Evolutionary conservation across 2,888 invertebrate species (phyloP).

Genomic region (Pristionchus entomophagus): DNA sequence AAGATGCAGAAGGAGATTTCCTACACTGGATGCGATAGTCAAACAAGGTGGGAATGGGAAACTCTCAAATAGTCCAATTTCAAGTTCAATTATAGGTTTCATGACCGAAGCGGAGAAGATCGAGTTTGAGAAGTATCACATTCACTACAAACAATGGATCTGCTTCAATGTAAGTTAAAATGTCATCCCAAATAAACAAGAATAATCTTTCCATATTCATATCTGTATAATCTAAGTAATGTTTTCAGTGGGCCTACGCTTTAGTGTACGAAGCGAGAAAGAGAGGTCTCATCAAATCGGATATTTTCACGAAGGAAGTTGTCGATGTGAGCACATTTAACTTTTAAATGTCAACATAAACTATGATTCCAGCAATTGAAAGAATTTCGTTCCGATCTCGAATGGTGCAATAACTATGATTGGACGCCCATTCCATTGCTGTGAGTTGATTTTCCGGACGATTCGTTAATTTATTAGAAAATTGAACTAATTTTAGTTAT

Average conservation of each 20-base stretch:
- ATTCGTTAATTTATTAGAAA: not conserved
- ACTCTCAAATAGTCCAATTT: not conserved
- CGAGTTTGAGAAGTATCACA: constrained; percentile 30
- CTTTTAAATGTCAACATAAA: not conserved
- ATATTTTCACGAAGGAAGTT: constrained; percentile 59
- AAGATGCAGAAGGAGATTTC: constrained; percentile 25
- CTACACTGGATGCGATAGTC: constrained; percentile 26
- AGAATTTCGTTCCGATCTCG: constrained; percentile 22
- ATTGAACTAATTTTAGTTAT: not conserved
- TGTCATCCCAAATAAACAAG: no score
- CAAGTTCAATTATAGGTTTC: not conserved
- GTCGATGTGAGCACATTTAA: constrained; percentile 49
- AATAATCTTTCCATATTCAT: no score
- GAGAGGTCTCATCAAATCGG: constrained; percentile 62
- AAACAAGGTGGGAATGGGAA: constrained; percentile 2
- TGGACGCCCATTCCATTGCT: constrained; percentile 45
- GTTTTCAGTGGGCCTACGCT: constrained; percentile 60
- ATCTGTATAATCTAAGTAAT: no score
- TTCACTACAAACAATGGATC: constrained; percentile 41
- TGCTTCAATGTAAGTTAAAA: constrained; percentile 41
- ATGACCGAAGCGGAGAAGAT: constrained; percentile 38
- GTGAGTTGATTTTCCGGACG: not conserved
- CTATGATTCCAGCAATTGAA: constrained; percentile 14
- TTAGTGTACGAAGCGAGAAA: constrained; percentile 62
- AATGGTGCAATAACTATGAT: constrained; percentile 37